Evolutionary conservation across 2,888 invertebrate genomes (phyloP).

Genomic region (Lycia hirtaria): DNA sequence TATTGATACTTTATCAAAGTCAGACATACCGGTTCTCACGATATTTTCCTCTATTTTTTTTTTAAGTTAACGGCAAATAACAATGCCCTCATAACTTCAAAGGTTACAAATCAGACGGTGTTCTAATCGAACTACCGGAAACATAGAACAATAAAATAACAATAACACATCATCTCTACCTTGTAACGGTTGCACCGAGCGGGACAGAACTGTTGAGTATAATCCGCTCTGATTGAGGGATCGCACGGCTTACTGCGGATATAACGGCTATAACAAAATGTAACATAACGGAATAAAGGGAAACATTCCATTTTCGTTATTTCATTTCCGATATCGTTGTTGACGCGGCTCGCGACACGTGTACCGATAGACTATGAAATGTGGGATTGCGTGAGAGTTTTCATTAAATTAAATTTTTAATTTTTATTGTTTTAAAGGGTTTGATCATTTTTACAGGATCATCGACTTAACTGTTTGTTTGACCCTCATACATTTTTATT

Average conservation of each 20-base stretch:
- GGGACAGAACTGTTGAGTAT: slow-evolving; percentile 35
- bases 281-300: slow-evolving; percentile 23
- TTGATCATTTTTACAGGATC: too few relatives aligned
- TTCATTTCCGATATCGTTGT: slow-evolving; percentile 23
- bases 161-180: slow-evolving; percentile 9
- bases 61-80: too few relatives aligned
- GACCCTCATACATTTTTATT: too few relatives aligned
- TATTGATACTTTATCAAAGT: too few relatives aligned
- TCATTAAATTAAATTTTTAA: not conserved
- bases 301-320: slow-evolving; percentile 26
- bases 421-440: not conserved
- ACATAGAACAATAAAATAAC: slow-evolving; percentile 4
- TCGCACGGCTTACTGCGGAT: slow-evolving; percentile 50
- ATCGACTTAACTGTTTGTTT: too few relatives aligned
- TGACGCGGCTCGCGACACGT: slow-evolving; percentile 5
- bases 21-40: too few relatives aligned
- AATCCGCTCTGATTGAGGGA: slow-evolving; percentile 61
- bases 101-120: too few relatives aligned
- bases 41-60: too few relatives aligned
- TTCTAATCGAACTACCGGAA: too few relatives aligned
- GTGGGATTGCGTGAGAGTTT: not conserved
- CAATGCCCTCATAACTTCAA: too few relatives aligned
- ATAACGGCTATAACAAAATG: slow-evolving; percentile 30
- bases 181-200: slow-evolving; percentile 16
- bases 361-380: slow-evolving; percentile 6